A percentile compares a stretch with the other conserved stretches of the same genome.
These are phyloP conservation scores for Platycheirus rosarum DNA, from an alignment of 2,888 invertebrate genomes.

Conservation along the genomic window DNA sequence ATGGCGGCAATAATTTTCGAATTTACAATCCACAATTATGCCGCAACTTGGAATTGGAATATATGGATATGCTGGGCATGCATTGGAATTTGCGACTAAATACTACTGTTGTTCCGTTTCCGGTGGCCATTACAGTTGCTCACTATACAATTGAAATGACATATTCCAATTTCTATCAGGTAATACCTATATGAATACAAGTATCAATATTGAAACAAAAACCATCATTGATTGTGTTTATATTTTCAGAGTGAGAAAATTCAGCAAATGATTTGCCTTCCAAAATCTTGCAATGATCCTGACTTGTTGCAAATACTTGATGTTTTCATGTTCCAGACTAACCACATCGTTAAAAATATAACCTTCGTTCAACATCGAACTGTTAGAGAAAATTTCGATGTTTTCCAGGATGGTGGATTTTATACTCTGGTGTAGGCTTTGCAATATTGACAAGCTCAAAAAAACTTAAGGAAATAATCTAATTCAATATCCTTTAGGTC, in stretches of 20 bases:
- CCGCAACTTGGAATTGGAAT: conserved; percentile 75
- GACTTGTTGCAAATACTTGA: conserved; percentile 78
- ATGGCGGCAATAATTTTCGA: conserved; percentile 90
- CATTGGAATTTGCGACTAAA: conserved; percentile 74
- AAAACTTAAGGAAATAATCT: neutral
- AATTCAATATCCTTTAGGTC: conserved; percentile 25
- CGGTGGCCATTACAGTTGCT: conserved; percentile 76
- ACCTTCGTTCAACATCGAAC: conserved; percentile 76
- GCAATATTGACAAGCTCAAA: too few species aligned
- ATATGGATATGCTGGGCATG: conserved; percentile 71
- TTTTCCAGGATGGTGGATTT: conserved; percentile 77
- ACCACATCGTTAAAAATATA: conserved; percentile 77
- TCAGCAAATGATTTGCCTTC: conserved; percentile 78
- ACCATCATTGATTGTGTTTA: neutral
- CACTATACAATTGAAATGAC: conserved; percentile 78
- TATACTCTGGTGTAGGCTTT: conserved; percentile 77
- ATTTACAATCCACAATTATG: conserved; percentile 83
- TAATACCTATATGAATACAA: neutral
- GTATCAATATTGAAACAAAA: neutral
- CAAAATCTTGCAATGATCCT: conserved; percentile 76
- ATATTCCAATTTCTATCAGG: conserved; percentile 44
- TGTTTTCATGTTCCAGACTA: conserved; percentile 76
- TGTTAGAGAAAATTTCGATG: conserved; percentile 76
- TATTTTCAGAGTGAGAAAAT: conserved; percentile 75
- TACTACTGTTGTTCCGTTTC: conserved; percentile 77